Conservation (phyloP, 2,113 vertebrate genomes). For the Petaurus breviceps region DNA sequence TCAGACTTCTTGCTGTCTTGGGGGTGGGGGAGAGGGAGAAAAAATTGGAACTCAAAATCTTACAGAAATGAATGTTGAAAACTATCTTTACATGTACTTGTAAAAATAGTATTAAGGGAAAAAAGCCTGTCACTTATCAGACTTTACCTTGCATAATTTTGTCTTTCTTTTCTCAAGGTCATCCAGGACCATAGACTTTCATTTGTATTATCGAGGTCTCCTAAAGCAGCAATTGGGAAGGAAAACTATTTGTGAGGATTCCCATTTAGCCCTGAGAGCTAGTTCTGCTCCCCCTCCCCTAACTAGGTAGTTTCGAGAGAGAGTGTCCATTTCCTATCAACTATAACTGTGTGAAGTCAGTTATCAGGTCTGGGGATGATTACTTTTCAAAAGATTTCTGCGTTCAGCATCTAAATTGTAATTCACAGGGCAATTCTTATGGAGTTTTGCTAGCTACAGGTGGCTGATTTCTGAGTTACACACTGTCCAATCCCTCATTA, state of each 20-base stretch:
- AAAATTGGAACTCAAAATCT: no score
- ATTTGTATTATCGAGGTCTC: not conserved
- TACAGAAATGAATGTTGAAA: no score
- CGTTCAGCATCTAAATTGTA: conserved; percentile 33
- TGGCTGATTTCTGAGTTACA: conserved; percentile 48
- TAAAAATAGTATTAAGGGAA: no score
- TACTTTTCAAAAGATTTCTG: not conserved
- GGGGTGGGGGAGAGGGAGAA: no score
- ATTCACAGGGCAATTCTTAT: conserved; percentile 19
- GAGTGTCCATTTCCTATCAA: not conserved
- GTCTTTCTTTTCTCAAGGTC: not conserved
- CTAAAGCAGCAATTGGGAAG: not conserved
- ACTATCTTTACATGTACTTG: not conserved
- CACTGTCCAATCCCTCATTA: not conserved
- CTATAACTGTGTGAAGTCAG: not conserved
- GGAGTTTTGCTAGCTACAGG: conserved; percentile 31
- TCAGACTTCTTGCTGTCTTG: no score
- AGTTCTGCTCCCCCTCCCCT: not conserved
- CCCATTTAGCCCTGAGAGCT: conserved; percentile 5
- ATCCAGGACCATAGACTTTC: not conserved
- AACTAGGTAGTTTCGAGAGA: not conserved
- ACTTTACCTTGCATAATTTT: not conserved
- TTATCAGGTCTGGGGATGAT: conserved; percentile 18
- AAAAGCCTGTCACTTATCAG: not conserved
- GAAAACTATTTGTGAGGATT: not conserved